phyloP scores from a whole-genome alignment of 2,113 vertebrate genomes.

The Pao palembangensis region DNA sequence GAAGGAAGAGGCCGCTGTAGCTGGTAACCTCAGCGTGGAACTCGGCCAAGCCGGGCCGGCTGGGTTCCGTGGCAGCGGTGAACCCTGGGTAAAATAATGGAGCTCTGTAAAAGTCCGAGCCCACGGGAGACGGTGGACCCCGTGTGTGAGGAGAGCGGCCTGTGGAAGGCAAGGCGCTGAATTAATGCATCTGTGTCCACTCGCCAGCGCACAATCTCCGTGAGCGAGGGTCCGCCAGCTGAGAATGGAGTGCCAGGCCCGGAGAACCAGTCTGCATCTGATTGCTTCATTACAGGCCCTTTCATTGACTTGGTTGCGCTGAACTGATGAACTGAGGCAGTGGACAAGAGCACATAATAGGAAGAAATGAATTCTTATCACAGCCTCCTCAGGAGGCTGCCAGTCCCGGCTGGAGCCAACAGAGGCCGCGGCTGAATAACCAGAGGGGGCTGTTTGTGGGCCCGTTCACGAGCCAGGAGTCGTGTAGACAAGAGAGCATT shows the following conservation, averaged over 20 bases:
- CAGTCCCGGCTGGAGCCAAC: slow-evolving; percentile 65
- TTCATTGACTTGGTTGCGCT: slow-evolving; percentile 85
- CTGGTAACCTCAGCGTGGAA: slow-evolving; percentile 31
- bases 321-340: slow-evolving; percentile 88
- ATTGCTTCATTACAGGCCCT: slow-evolving; percentile 83
- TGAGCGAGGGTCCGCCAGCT: slow-evolving; percentile 61
- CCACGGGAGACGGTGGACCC: slow-evolving; percentile 50
- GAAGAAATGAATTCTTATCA: slow-evolving; percentile 90
- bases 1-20: slow-evolving; percentile 22
- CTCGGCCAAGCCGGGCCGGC: slow-evolving; percentile 15
- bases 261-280: slow-evolving; percentile 79
- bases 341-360: slow-evolving; percentile 89
- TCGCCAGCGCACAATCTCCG: slow-evolving; percentile 47
- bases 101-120: slow-evolving; percentile 37
- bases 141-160: slow-evolving; percentile 60
- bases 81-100: slow-evolving; percentile 43
- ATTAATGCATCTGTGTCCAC: slow-evolving; percentile 65
- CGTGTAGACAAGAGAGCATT: slow-evolving; percentile 49
- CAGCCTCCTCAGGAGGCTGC: slow-evolving; percentile 78
- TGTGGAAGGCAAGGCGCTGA: slow-evolving; percentile 67
- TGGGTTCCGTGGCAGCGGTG: slow-evolving; percentile 32
- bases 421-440: slow-evolving; percentile 49
- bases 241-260: slow-evolving; percentile 65
- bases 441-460: slow-evolving; percentile 39
- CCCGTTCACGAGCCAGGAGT: slow-evolving; percentile 40